Base-by-base conservation (phyloP, 2,113 vertebrate genomes). In the Pangasianodon hypophthalmus region DNA sequence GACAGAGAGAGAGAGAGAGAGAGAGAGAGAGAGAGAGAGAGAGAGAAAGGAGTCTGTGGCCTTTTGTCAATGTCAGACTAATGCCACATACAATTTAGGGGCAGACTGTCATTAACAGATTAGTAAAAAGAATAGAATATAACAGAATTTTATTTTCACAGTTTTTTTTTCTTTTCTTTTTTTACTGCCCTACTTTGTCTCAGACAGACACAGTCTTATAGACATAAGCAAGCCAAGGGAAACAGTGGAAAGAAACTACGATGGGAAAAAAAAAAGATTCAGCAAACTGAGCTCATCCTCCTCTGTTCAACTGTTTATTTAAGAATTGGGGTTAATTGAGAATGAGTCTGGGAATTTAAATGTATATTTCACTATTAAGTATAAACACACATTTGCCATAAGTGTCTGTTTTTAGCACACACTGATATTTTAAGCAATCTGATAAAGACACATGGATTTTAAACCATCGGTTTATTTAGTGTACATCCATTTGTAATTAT, bases 51-150 rank as follows among this genome's bases (percentile, higher is more conserved):
- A 1, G 21, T 80, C 92, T 92, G 93, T 93, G 41, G 41, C 7
- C 93, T 94, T 93, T 92, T 88, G 90, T 94, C 93, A 95, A 96
- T 95, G 95, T 95, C 94, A 94, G 94, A 95, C 92, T 92, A 21
- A 86, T 52, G 18, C 4, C 18, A 41, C 18, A 37, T 67, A 24
- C 6, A 69, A 69, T 48, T n/a, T 83, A 8, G 7, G 14, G 1
- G 3, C 11, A 69, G 54, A 32, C 26, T 48, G 29, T 85, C 14
- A 48, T 50, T 85, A 50, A 50, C 3, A 50, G 29, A 37, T 82
- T 81, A 54, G 21, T 19, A 19, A 3, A 52, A 58, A 41, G 0
- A 58, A 83, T 26, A 5, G 0, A 83, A 41, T 2, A 83, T 4
- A 32, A 58, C 6, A 52, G 5, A 46, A 46, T 48, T 50, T 41